Conservation (phyloP, 2,113 vertebrate species). For the Eulacestoma nigropectus region DNA sequence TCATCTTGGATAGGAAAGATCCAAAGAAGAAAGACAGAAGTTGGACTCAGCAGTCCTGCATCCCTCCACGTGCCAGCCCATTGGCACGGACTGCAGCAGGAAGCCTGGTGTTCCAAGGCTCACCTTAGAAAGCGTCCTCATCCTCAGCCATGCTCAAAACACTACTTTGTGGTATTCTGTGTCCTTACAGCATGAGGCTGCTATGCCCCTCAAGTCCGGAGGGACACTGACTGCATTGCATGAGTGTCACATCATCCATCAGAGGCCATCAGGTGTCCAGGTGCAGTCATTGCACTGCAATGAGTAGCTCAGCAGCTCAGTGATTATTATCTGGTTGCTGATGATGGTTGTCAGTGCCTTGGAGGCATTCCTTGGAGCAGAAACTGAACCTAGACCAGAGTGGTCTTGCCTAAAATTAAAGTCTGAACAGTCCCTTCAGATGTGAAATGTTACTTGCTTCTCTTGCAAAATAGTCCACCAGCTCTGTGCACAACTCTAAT, state of each 20-base stretch:
- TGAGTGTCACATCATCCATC: neutral
- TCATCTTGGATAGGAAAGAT: neutral
- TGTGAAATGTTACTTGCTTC: neutral
- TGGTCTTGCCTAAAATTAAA: neutral
- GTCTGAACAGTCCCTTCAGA: neutral
- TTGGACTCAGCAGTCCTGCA: neutral
- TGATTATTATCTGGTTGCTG: neutral
- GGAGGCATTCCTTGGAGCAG: neutral
- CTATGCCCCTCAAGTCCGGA: neutral
- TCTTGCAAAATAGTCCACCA: neutral
- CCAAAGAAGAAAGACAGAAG: neutral
- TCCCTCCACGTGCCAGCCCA: fast-evolving
- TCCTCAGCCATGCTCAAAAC: neutral
- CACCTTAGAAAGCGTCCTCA: neutral
- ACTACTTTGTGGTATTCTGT: neutral
- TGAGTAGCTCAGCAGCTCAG: neutral
- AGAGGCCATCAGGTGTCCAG: neutral
- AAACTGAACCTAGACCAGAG: neutral
- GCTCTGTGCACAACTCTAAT: neutral
- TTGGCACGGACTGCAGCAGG: neutral
- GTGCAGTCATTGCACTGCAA: neutral
- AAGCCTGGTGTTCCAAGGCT: neutral
- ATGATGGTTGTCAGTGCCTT: neutral
- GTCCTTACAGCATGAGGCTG: neutral
- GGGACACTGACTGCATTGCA: neutral